phyloP scores from a whole-genome alignment of 1,140 invertebrate genomes.

The Zaprionus davidi region DNA sequence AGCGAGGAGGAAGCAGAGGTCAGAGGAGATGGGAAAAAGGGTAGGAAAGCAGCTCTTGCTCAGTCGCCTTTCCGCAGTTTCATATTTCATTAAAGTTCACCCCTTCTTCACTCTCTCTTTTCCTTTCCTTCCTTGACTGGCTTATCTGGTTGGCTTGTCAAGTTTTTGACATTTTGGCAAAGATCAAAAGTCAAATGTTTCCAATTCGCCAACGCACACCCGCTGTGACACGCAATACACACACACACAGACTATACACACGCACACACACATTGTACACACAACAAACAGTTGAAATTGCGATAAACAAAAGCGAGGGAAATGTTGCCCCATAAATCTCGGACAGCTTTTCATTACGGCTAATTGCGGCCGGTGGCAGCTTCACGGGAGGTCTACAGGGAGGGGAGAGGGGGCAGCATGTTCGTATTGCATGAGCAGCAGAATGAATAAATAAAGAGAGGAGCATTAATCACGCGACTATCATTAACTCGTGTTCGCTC shows the following conservation, averaged over 20 bases:
- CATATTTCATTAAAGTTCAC: slow-evolving; percentile 17
- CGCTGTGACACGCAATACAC: slow-evolving; percentile 11
- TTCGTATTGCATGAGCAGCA: slow-evolving; percentile 45
- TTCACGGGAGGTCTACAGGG: not conserved
- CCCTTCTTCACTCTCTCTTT: not conserved
- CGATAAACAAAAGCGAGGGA: slow-evolving; percentile 39
- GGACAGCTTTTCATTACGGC: slow-evolving; percentile 57
- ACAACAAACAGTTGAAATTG: slow-evolving; percentile 1
- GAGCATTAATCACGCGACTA: slow-evolving; percentile 43
- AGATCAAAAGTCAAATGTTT: slow-evolving; percentile 55
- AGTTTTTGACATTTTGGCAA: slow-evolving; percentile 53
- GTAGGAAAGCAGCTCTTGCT: not conserved
- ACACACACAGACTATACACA: slow-evolving; percentile 7
- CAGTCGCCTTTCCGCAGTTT: not conserved
- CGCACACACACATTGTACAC: not conserved
- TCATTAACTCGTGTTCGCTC: slow-evolving; percentile 22
- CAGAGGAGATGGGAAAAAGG: not conserved
- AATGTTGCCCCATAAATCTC: slow-evolving; percentile 45
- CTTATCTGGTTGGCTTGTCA: slow-evolving; percentile 17
- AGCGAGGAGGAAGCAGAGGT: not conserved
- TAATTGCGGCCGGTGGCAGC: slow-evolving; percentile 39
- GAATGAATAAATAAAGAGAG: slow-evolving; percentile 55
- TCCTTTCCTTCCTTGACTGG: not conserved
- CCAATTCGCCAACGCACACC: slow-evolving; percentile 32
- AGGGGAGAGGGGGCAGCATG: not conserved